Conservation (phyloP, 2,888 invertebrate genomes). For the Mechanitis mazaeus region DNA sequence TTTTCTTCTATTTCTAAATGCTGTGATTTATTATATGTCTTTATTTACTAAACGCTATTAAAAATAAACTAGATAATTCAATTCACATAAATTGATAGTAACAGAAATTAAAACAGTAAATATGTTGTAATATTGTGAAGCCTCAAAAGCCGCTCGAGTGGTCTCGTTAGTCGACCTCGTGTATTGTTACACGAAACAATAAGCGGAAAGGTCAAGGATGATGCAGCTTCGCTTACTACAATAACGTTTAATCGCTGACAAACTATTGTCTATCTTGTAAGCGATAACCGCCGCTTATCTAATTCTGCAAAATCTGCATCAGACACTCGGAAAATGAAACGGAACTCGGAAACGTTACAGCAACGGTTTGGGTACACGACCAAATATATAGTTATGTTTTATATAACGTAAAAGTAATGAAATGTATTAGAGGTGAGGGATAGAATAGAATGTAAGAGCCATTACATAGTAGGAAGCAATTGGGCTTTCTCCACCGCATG, state of each 20-base stretch:
- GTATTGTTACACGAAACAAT: conserved; percentile 19
- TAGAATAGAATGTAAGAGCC: background rate
- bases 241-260: conserved; percentile 11
- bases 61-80: too few species aligned
- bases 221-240: conserved; percentile 11
- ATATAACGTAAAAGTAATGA: too few species aligned
- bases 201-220: conserved; percentile 16
- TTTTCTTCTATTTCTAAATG: too few species aligned
- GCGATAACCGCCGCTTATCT: background rate
- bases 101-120: too few species aligned
- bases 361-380: conserved; percentile 12
- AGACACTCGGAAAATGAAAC: conserved; percentile 6
- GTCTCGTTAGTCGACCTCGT: conserved; percentile 18
- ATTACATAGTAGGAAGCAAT: conserved; percentile 8
- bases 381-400: background rate
- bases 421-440: too few species aligned
- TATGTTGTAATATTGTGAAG: too few species aligned
- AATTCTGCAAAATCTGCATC: conserved; percentile 7
- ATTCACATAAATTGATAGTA: too few species aligned
- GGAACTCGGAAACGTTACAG: conserved; percentile 2
- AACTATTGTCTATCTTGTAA: conserved; percentile 11
- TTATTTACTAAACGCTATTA: too few species aligned
- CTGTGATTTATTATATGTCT: too few species aligned
- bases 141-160: conserved; percentile 11
- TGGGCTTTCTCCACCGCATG: conserved; percentile 7